phyloP scores from a whole-genome alignment of 2,113 vertebrate genomes.

The Trichechus manatus region DNA sequence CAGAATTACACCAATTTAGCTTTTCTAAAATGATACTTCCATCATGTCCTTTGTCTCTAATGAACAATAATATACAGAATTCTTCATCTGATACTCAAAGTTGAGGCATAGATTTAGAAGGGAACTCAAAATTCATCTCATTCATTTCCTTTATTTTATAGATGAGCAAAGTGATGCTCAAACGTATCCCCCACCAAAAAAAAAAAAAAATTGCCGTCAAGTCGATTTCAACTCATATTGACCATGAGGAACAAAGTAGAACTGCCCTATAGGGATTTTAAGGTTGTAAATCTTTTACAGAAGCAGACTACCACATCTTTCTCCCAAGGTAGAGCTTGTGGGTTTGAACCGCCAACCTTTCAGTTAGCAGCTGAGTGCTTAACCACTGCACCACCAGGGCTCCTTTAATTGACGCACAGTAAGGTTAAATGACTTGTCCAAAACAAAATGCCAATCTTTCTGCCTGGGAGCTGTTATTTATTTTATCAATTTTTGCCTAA shows the following conservation, averaged over 20 bases:
- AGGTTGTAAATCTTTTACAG: no score
- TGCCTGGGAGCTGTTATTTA: neutral
- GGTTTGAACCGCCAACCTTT: no score
- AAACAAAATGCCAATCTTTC: neutral
- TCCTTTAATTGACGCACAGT: neutral
- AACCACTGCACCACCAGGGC: no score
- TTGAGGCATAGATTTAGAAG: neutral
- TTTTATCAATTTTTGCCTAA: neutral
- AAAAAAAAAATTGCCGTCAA: no score
- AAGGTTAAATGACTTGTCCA: neutral
- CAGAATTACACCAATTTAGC: neutral
- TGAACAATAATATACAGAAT: neutral
- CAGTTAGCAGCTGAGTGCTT: neutral
- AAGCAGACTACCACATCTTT: no score
- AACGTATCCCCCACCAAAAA: no score
- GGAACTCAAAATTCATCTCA: neutral
- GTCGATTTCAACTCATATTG: no score
- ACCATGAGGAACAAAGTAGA: no score
- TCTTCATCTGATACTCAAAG: neutral
- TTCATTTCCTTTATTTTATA: conserved; percentile 18
- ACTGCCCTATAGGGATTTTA: no score
- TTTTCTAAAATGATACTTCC: neutral
- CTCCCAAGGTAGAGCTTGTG: no score
- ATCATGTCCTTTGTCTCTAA: neutral
- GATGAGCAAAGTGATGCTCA: neutral